Evolutionary conservation across 2,797 vertebrate species (phyloP).

Genomic region (Garrulus glandarius): DNA sequence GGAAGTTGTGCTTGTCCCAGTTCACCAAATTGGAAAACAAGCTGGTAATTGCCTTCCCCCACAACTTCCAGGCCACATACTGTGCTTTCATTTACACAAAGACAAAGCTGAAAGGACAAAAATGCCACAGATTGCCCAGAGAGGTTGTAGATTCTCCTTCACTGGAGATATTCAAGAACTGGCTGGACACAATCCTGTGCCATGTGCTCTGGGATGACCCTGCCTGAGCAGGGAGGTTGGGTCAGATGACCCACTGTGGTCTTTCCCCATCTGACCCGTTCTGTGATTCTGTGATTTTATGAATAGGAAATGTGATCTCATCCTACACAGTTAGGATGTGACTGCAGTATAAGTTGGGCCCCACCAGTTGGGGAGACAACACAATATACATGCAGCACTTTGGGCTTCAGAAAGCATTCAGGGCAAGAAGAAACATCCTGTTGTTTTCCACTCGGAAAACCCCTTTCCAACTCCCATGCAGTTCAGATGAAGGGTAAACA

Average conservation of each 20-base stretch:
- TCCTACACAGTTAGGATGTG: not conserved
- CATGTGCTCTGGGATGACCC: not conserved
- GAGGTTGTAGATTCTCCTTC: not conserved
- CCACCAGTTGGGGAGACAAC: not conserved
- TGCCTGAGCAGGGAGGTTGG: not conserved
- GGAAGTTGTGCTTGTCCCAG: not conserved
- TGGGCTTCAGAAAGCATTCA: not conserved
- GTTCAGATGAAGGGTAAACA: not conserved
- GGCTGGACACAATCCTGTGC: not conserved
- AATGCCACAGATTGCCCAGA: not conserved
- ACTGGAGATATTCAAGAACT: not conserved
- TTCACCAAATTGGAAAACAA: not conserved
- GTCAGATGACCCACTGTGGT: no score
- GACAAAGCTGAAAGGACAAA: not conserved
- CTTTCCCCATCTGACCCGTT: not conserved
- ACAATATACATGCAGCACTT: rapidly evolving
- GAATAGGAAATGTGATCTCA: not conserved
- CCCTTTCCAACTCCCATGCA: not conserved
- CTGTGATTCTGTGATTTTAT: not conserved
- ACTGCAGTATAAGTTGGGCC: not conserved
- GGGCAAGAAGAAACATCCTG: not conserved
- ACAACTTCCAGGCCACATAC: not conserved
- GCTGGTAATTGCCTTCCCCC: not conserved
- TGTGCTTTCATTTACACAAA: not conserved
- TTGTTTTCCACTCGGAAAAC: not conserved